Evolutionary conservation across 2,888 invertebrate species (phyloP).

Genomic region (Nymphalis urticae): DNA sequence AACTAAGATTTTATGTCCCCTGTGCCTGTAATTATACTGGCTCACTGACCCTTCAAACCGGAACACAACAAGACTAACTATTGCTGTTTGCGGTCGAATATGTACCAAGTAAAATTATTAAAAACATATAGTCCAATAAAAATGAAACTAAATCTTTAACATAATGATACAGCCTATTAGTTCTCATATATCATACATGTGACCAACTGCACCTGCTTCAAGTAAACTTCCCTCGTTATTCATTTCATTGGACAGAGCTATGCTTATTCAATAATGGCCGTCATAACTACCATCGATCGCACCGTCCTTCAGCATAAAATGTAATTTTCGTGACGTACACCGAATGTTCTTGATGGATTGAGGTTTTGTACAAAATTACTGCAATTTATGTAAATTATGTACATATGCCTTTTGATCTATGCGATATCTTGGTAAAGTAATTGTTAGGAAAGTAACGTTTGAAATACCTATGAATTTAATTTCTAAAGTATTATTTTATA

Average conservation of each 20-base stretch:
- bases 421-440: too few species aligned
- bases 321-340: constrained; percentile 23
- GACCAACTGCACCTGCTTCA: not conserved
- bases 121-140: not conserved
- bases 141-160: not conserved
- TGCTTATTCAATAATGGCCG: not conserved
- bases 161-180: not conserved
- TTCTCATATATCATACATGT: not conserved
- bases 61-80: too few species aligned
- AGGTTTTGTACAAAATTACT: not conserved
- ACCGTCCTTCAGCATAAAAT: constrained; percentile 40
- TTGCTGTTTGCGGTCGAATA: too few species aligned
- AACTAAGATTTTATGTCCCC: too few species aligned
- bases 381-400: not conserved
- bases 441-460: too few species aligned
- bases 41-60: too few species aligned
- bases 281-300: constrained; percentile 40
- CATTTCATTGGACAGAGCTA: not conserved
- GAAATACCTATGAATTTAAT: too few species aligned
- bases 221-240: not conserved
- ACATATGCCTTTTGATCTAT: too few species aligned
- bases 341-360: constrained; percentile 26
- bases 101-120: too few species aligned
- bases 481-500: too few species aligned
- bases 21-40: too few species aligned